phyloP scores from a whole-genome alignment of 2,113 vertebrate genomes.

The Solea senegalensis region DNA sequence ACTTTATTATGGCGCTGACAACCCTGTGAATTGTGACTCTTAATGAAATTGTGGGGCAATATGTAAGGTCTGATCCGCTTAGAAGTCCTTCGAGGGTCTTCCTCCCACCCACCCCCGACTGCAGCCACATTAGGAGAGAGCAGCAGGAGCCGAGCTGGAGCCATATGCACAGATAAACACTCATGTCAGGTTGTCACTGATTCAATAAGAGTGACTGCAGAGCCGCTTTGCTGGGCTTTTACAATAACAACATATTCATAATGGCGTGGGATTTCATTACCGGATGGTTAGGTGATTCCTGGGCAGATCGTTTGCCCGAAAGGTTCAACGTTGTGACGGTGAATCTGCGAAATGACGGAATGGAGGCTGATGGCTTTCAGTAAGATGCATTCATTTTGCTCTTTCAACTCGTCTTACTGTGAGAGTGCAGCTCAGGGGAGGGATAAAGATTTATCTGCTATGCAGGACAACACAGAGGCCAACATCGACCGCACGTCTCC shows the following conservation, averaged over 20 bases:
- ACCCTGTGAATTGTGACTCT: slow-evolving; percentile 60
- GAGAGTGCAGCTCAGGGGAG: slow-evolving; percentile 12
- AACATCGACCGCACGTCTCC: no score
- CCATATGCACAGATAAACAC: slow-evolving; percentile 55
- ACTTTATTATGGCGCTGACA: slow-evolving; percentile 62
- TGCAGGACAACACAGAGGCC: background rate
- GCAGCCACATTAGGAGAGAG: slow-evolving; percentile 18
- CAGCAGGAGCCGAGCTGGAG: slow-evolving; percentile 28
- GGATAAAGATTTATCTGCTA: slow-evolving; percentile 9
- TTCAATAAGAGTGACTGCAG: slow-evolving; percentile 51
- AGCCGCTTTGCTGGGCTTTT: slow-evolving; percentile 44
- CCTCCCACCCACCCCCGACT: background rate
- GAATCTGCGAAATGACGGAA: slow-evolving; percentile 31
- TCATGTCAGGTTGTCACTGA: slow-evolving; percentile 62
- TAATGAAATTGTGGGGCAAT: slow-evolving; percentile 74
- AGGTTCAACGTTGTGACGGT: slow-evolving; percentile 11
- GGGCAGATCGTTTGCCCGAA: slow-evolving; percentile 31
- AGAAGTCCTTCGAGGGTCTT: slow-evolving; percentile 38
- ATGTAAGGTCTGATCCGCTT: slow-evolving; percentile 65
- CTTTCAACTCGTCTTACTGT: slow-evolving; percentile 22
- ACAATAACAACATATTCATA: slow-evolving; percentile 62
- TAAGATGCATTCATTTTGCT: slow-evolving; percentile 47
- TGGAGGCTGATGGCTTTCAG: slow-evolving; percentile 51
- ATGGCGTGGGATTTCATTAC: slow-evolving; percentile 61
- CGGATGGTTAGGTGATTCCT: slow-evolving; percentile 61